These are phyloP conservation scores for Aphaenogaster rudis DNA, from an alignment of 1,140 invertebrate species.

Conservation along the genomic window DNA sequence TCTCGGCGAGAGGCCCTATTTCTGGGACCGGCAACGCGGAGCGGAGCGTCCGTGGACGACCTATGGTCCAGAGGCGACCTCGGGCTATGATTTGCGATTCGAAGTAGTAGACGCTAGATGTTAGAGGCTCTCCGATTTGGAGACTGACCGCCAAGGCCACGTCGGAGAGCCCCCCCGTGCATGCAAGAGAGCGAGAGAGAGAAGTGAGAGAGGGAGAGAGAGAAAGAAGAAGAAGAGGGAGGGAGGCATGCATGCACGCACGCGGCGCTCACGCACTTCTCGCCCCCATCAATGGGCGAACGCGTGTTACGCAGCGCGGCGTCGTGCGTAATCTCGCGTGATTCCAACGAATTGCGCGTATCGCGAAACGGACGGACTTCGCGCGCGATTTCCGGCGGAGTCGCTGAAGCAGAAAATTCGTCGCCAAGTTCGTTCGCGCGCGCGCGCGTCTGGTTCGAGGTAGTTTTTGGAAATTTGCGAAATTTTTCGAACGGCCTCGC, in stretches of 20 bases:
- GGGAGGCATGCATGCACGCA: neutral
- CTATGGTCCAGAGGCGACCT: constrained; percentile 52
- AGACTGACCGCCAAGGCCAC: constrained; percentile 81
- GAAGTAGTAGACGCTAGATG: constrained; percentile 70
- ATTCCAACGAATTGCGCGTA: constrained; percentile 28
- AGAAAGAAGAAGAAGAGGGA: neutral
- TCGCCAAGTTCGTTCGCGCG: neutral
- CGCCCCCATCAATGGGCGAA: constrained; percentile 49
- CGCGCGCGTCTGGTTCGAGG: neutral
- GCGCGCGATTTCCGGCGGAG: constrained; percentile 31
- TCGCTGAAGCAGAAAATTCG: constrained; percentile 16
- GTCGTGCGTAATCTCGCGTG: constrained; percentile 40
- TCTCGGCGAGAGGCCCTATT: constrained; percentile 36
- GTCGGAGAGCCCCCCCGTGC: constrained; percentile 51
- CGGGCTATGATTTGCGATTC: constrained; percentile 80
- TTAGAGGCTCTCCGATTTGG: constrained; percentile 78
- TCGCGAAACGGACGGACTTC: constrained; percentile 7
- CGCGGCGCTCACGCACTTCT: constrained; percentile 48
- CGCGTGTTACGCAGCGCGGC: constrained; percentile 26
- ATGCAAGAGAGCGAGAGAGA: neutral
- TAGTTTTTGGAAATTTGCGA: neutral
- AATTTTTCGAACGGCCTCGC: neutral
- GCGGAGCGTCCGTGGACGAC: constrained; percentile 3
- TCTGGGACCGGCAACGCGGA: constrained; percentile 9
- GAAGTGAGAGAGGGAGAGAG: neutral